Percentiles rank a stretch among this genome's conserved stretches.
phyloP scores from a whole-genome alignment of 2,888 invertebrate genomes.

The Brachyptera putata region DNA sequence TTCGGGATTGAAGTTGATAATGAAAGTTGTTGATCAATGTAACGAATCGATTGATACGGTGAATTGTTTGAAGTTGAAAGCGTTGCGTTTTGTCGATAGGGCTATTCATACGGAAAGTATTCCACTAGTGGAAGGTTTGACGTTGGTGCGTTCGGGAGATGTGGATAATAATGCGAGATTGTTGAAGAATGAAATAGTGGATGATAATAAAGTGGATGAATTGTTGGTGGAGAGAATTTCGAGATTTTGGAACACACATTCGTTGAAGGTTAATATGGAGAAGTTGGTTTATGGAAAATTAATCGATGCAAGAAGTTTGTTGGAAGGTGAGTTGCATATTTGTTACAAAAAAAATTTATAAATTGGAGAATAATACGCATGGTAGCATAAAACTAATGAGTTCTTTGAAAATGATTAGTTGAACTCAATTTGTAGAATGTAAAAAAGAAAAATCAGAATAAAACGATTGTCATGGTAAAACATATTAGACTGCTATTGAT shows the following conservation, averaged over 20 bases:
- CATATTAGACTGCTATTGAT: no score
- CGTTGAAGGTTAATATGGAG: slow-evolving; percentile 73
- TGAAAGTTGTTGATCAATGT: slow-evolving; percentile 14
- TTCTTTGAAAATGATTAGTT: no score
- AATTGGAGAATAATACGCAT: no score
- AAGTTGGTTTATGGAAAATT: slow-evolving; percentile 56
- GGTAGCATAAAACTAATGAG: no score
- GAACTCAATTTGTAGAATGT: no score
- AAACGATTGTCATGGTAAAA: no score
- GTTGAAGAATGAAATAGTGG: slow-evolving; percentile 1
- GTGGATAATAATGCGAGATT: background rate
- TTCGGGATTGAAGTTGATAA: background rate
- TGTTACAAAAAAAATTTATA: no score
- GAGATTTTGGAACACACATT: slow-evolving; percentile 70
- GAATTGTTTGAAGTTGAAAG: slow-evolving; percentile 21
- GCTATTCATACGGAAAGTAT: slow-evolving; percentile 9
- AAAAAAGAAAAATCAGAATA: no score
- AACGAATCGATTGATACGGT: background rate
- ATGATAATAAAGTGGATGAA: slow-evolving; percentile 11
- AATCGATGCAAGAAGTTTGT: slow-evolving; percentile 66
- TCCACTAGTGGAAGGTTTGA: slow-evolving; percentile 18
- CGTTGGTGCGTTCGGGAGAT: slow-evolving; percentile 1
- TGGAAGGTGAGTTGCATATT: slow-evolving; percentile 64
- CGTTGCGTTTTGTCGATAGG: slow-evolving; percentile 16
- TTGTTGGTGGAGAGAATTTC: slow-evolving; percentile 69